A percentile compares a stretch with the other conserved stretches of the same genome.
These are phyloP conservation scores for Drosophila nigromelanica DNA, from an alignment of 1,140 invertebrate species.

Conservation along the genomic window DNA sequence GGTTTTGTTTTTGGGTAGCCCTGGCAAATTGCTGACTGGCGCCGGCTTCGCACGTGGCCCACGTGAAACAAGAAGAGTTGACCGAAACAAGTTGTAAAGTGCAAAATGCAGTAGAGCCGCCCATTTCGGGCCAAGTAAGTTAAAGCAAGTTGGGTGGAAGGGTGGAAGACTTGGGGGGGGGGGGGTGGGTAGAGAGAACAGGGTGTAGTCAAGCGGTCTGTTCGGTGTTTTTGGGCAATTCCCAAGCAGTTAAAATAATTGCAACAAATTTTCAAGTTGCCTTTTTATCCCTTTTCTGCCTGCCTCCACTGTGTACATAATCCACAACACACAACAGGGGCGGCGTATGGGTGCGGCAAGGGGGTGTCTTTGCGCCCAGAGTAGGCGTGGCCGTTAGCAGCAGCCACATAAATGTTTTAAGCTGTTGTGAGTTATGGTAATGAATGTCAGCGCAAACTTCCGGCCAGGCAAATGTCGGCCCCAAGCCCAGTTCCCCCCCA, in stretches of 20 bases:
- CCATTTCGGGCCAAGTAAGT: conserved; percentile 29
- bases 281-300: conserved; percentile 64
- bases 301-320: conserved; percentile 52
- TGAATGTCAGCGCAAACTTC: conserved; percentile 81
- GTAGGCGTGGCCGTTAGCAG: conserved; percentile 40
- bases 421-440: conserved; percentile 82
- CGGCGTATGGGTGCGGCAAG: no score
- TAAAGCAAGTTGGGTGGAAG: conserved; percentile 3
- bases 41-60: conserved; percentile 15
- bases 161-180: background rate
- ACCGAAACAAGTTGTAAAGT: conserved; percentile 58
- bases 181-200: background rate
- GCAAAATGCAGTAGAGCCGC: conserved; percentile 16
- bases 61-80: conserved; percentile 14
- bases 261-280: conserved; percentile 80
- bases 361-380: background rate
- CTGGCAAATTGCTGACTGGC: conserved; percentile 4
- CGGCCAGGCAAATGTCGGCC: conserved; percentile 36
- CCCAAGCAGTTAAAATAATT: conserved; percentile 79
- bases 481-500: background rate
- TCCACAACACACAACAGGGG: conserved; percentile 54
- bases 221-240: conserved; percentile 42
- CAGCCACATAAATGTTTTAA: conserved; percentile 81
- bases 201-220: background rate
- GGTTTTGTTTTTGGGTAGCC: no score